phyloP scores from a whole-genome alignment of 2,113 vertebrate genomes.

The Eurystomus gularis region DNA sequence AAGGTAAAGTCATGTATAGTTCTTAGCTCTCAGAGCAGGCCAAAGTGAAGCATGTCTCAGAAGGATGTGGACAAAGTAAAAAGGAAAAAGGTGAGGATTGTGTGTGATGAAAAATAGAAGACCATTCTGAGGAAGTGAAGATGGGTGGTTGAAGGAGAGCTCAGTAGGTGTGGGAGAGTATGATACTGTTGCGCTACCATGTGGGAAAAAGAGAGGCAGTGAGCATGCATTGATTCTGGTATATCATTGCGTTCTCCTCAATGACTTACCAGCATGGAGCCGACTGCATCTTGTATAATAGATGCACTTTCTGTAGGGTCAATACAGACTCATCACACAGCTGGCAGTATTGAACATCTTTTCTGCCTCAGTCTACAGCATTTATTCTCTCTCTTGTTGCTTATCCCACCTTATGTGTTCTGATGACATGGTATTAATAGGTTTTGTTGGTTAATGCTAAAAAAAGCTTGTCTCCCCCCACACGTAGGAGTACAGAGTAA shows the following conservation, averaged over 20 bases:
- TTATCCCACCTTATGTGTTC: constrained; percentile 9
- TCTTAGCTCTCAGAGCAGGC: background rate
- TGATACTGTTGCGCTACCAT: background rate
- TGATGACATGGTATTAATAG: background rate
- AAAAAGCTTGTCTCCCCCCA: background rate
- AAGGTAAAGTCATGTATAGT: background rate
- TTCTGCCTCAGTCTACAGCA: constrained; percentile 12
- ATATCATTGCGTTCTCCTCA: constrained; percentile 18
- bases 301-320: constrained; percentile 57
- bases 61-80: background rate
- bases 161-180: background rate
- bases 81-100: background rate
- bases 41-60: background rate
- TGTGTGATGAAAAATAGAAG: background rate
- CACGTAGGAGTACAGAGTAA: background rate
- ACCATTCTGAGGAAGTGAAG: background rate
- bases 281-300: constrained; percentile 45
- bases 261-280: constrained; percentile 60
- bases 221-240: constrained; percentile 35
- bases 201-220: background rate
- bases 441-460: background rate
- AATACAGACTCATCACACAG: constrained; percentile 59
- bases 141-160: background rate
- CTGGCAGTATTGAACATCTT: constrained; percentile 43
- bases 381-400: constrained; percentile 16